These are phyloP conservation scores for Leptoteleia sp. DNA, from an alignment of 1,140 invertebrate species.

Conservation along the genomic window DNA sequence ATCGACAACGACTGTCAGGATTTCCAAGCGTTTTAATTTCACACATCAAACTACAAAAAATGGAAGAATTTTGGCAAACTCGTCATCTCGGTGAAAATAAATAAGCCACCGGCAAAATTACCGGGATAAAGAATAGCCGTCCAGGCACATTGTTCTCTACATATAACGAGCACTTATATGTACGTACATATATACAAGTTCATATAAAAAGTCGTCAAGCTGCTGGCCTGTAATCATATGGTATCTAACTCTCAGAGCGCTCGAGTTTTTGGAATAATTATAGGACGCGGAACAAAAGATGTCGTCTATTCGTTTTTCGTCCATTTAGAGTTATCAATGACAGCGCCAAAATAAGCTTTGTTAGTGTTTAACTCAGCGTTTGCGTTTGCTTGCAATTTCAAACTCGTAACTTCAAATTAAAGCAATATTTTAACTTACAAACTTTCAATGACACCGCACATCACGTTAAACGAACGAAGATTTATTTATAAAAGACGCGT, in stretches of 20 bases:
- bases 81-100: constrained; percentile 61
- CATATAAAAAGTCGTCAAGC: constrained; percentile 54
- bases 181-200: constrained; percentile 28
- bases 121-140: constrained; percentile 64
- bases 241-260: constrained; percentile 35
- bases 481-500: constrained; percentile 29
- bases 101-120: constrained; percentile 66
- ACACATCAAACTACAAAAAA: constrained; percentile 41
- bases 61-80: constrained; percentile 53
- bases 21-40: constrained; percentile 24
- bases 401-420: constrained; percentile 7
- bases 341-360: constrained; percentile 43
- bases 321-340: constrained; percentile 43
- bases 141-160: constrained; percentile 60
- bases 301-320: constrained; percentile 49
- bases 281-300: constrained; percentile 49
- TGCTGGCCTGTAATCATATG: constrained; percentile 63
- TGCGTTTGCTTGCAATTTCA: constrained; percentile 11
- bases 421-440: constrained; percentile 8
- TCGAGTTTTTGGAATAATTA: constrained; percentile 64
- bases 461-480: constrained; percentile 6
- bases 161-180: constrained; percentile 46
- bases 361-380: constrained; percentile 24
- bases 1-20: constrained; percentile 2
- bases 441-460: constrained; percentile 10